Conservation (phyloP, 2,113 vertebrate genomes). For the Sphyrna mokarran region DNA sequence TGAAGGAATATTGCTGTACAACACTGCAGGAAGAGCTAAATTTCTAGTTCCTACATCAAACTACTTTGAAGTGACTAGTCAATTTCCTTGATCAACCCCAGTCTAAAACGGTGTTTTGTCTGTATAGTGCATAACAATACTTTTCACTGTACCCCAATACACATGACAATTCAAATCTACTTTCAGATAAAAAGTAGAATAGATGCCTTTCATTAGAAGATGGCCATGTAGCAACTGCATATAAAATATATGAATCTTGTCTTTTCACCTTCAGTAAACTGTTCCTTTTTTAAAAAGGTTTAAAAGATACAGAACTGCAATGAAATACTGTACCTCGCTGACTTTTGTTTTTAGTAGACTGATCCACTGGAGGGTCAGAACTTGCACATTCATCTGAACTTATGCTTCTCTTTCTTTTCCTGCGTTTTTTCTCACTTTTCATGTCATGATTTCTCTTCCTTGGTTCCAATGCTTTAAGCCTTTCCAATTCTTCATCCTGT, state of each 20-base stretch:
- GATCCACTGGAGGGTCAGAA: background rate
- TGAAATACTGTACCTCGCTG: slow-evolving; percentile 8
- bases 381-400: slow-evolving; percentile 39
- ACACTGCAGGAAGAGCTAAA: background rate
- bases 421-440: slow-evolving; percentile 42
- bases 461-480: background rate
- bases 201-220: background rate
- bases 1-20: background rate
- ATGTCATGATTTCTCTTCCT: slow-evolving; percentile 40
- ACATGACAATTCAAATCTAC: too few species aligned
- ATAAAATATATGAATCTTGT: background rate
- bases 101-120: background rate
- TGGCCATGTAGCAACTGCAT: background rate
- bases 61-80: background rate
- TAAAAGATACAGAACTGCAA: background rate
- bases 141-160: too few species aligned
- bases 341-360: background rate
- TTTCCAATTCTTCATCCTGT: slow-evolving; percentile 47
- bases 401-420: slow-evolving; percentile 47
- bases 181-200: background rate
- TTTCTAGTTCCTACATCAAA: background rate
- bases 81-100: background rate
- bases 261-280: background rate
- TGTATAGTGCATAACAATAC: too few species aligned
- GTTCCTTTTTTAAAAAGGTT: background rate